These are phyloP conservation scores for Nanger granti DNA, from an alignment of 2,113 vertebrate species.

Conservation along the genomic window DNA sequence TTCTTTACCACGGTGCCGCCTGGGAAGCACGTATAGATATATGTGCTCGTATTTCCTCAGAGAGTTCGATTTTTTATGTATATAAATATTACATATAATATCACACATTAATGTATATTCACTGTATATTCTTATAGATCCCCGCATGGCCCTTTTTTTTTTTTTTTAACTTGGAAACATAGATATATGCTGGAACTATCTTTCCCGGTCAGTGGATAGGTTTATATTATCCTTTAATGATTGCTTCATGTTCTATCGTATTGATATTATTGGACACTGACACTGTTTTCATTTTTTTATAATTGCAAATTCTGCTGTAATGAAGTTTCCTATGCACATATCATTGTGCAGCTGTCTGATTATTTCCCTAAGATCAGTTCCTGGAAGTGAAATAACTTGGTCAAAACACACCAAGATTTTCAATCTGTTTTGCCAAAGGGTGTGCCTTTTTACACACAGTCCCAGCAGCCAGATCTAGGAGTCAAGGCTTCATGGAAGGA, in stretches of 20 bases:
- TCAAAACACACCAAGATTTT: background rate
- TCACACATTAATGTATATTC: background rate
- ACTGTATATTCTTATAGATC: background rate
- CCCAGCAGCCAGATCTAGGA: too few species aligned
- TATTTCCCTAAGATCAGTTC: slow-evolving; percentile 11
- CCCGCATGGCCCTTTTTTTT: background rate
- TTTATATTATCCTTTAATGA: background rate
- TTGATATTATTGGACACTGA: background rate
- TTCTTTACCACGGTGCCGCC: background rate
- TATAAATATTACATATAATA: background rate
- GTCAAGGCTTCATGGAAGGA: background rate
- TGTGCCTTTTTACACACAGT: background rate
- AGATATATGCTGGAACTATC: background rate
- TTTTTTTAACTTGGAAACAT: background rate
- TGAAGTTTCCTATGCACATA: background rate
- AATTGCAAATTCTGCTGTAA: background rate
- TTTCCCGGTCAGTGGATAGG: background rate
- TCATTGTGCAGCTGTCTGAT: background rate
- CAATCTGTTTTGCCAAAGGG: background rate
- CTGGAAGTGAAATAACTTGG: background rate
- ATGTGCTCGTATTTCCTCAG: background rate
- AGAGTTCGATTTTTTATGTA: background rate
- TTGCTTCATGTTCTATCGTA: background rate
- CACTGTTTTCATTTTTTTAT: background rate
- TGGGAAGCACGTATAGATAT: background rate